Conservation (phyloP, 1,140 invertebrate species). For the Rhynchophorus ferrugineus region DNA sequence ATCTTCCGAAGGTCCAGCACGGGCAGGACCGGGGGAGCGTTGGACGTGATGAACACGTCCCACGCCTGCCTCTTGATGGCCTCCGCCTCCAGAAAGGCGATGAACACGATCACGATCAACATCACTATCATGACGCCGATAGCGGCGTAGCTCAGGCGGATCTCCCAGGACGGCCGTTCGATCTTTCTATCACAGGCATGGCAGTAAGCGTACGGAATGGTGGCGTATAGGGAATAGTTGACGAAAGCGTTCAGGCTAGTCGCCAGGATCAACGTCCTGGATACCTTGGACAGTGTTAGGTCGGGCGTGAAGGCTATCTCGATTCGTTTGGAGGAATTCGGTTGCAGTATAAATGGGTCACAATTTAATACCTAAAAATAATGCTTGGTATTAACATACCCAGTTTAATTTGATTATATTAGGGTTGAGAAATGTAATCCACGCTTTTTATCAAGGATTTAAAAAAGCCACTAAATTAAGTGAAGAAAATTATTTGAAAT, state of each 20-base stretch:
- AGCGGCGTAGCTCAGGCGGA: slow-evolving; percentile 59
- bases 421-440: too few species aligned
- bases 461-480: too few species aligned
- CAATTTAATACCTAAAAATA: slow-evolving; percentile 63
- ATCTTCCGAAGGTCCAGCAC: slow-evolving; percentile 51
- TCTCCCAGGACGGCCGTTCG: slow-evolving; percentile 74
- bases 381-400: too few species aligned
- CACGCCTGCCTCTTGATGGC: slow-evolving; percentile 51
- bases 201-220: slow-evolving; percentile 69
- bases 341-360: slow-evolving; percentile 66
- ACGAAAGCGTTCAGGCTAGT: slow-evolving; percentile 53
- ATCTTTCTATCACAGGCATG: slow-evolving; percentile 63
- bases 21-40: slow-evolving; percentile 46
- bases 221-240: slow-evolving; percentile 72
- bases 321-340: slow-evolving; percentile 77
- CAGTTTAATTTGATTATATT: too few species aligned
- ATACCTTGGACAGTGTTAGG: slow-evolving; percentile 76
- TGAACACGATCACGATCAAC: slow-evolving; percentile 58
- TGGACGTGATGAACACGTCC: slow-evolving; percentile 28
- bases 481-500: too few species aligned
- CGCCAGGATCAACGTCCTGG: slow-evolving; percentile 52
- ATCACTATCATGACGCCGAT: slow-evolving; percentile 55
- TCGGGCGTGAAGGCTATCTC: slow-evolving; percentile 91
- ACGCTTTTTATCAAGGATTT: too few species aligned
- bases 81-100: slow-evolving; percentile 69